Evolutionary conservation across 2,888 invertebrate genomes (phyloP), one percentile per base, ranked within the genome.

Genomic region (Sinhomidia bicolor): DNA sequence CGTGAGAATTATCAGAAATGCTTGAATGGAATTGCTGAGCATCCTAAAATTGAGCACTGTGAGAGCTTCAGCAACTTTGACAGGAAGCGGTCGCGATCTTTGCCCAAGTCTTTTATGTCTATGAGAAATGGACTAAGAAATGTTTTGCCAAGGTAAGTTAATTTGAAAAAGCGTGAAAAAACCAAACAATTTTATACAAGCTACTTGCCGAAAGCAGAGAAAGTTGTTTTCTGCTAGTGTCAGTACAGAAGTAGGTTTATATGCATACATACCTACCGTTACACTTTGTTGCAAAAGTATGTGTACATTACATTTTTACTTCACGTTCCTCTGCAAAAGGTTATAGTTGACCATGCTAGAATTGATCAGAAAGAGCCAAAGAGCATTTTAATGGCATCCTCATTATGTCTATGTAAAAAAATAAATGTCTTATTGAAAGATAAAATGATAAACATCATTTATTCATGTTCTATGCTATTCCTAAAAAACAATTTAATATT

Each of bases 21-120:
- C 32, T 41, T 79, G 36, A 74, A 78, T 47, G 60, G 36, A 14
- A 78, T 78, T 78, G 32, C 9, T 10, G 78, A 78, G 17, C 57
- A 57, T 78, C 54, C 54, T n/a, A 60, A 76, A 57, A 23, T 76
- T 71, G 81, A n/a, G 17, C 36, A 65, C 2, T 20, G 68, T 29
- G 87, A 88, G 82, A 88, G 88, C 36, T 32, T 76, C 20, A 78
- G 10, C 26, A 81, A 81, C 54, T 90, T 90, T 57, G 90, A 90
- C 62, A 71, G 90, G 76, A 90, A 90, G 26, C 90, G 90, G 74
- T 90, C 90, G 62, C 85, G 90, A 78, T 91, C 91, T 41, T 60
- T 91, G 36, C 91, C 91, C 26, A 91, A 90, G 79, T 91, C 91
- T 3, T 91, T 91, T 29, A 85, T 91, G 88, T 91, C 91, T 17